Percentiles rank a stretch among this genome's conserved stretches.
These are phyloP conservation scores for Thaumatotibia leucotreta DNA, from an alignment of 1,140 invertebrate species.

Conservation along the genomic window DNA sequence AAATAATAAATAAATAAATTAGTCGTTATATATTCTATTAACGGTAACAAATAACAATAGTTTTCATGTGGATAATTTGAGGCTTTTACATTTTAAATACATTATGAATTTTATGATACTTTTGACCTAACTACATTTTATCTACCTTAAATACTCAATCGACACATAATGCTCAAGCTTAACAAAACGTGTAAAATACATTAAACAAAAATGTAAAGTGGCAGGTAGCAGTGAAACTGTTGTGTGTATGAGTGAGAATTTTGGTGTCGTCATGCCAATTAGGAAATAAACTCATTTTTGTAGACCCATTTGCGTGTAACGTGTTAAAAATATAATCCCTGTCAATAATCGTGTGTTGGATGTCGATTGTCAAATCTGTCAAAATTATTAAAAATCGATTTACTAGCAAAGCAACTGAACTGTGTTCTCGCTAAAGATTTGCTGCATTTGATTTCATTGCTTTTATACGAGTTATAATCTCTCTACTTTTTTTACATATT, in stretches of 20 bases:
- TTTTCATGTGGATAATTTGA: background rate
- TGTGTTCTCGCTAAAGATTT: no score
- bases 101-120: no score
- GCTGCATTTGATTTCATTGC: no score
- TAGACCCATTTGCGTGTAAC: constrained; percentile 58
- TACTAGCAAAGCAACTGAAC: no score
- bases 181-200: constrained; percentile 11
- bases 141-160: constrained; percentile 3
- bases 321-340: constrained; percentile 10
- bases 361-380: background rate
- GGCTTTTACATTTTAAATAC: background rate
- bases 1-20: no score
- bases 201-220: background rate
- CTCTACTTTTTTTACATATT: no score
- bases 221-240: constrained; percentile 16
- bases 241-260: constrained; percentile 16
- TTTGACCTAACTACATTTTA: constrained; percentile 1
- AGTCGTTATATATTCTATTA: no score
- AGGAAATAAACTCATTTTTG: constrained; percentile 19
- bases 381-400: background rate
- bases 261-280: constrained; percentile 26
- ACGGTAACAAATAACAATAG: no score
- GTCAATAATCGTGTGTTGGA: background rate
- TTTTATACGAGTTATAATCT: no score
- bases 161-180: constrained; percentile 15